phyloP scores from a whole-genome alignment of 2,888 invertebrate genomes.

The Myopa testacea region DNA sequence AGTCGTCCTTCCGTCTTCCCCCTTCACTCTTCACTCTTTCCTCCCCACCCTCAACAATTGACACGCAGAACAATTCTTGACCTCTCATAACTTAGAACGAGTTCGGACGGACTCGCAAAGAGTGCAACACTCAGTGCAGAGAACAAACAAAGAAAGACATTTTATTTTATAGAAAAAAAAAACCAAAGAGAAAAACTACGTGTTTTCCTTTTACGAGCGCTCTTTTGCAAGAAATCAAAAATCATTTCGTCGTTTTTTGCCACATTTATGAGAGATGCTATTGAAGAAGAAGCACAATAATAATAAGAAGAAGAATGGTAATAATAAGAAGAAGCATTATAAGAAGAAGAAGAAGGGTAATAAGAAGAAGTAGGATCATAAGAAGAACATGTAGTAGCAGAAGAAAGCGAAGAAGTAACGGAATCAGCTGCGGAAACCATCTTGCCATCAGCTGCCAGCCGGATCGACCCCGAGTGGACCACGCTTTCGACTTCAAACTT shows the following conservation, averaged over 20 bases:
- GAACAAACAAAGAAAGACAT: constrained; percentile 13
- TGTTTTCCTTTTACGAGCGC: constrained; percentile 25
- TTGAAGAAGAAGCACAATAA: background rate
- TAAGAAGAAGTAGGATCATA: background rate
- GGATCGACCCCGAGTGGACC: background rate
- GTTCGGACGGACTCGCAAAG: background rate
- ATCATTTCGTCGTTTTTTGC: constrained; percentile 16
- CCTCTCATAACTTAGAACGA: constrained; percentile 57
- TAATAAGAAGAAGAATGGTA: background rate
- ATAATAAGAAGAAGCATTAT: background rate
- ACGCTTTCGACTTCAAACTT: no score
- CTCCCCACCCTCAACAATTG: background rate
- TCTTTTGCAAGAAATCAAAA: constrained; percentile 34
- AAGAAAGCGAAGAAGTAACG: background rate
- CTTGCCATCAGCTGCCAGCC: no score
- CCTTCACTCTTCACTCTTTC: no score
- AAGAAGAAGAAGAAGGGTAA: background rate
- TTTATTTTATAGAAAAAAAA: constrained; percentile 3
- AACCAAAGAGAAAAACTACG: background rate
- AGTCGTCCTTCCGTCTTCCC: no score
- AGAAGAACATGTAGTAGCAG: background rate
- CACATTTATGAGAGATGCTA: constrained; percentile 19
- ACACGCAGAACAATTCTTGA: constrained; percentile 56
- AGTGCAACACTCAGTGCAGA: background rate
- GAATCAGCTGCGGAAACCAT: background rate